Evolutionary conservation across 2,113 vertebrate genomes (phyloP).

Genomic region (Panthera tigris): DNA sequence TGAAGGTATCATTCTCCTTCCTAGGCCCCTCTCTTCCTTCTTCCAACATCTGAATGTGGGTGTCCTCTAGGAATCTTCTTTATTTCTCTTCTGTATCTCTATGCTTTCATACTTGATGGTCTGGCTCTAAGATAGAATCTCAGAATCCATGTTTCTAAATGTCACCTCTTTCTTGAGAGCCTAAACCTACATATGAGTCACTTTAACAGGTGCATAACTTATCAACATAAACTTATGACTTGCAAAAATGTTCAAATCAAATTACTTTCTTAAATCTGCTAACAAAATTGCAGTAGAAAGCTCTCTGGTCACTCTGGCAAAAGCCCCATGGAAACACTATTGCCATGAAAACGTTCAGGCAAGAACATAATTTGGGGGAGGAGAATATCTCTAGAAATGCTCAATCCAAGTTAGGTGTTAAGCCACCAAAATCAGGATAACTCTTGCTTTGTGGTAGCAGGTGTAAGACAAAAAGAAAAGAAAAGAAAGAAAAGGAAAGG

Average conservation of each 20-base stretch:
- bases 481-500: neutral
- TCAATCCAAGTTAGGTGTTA: too few relatives aligned
- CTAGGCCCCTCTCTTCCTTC: neutral
- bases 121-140: too few relatives aligned
- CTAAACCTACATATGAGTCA: too few relatives aligned
- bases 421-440: neutral
- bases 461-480: neutral
- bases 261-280: neutral
- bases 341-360: too few relatives aligned
- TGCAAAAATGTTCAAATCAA: neutral
- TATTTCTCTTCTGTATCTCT: neutral
- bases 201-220: too few relatives aligned
- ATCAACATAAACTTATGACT: neutral
- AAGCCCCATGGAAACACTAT: neutral
- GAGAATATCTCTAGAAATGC: too few relatives aligned
- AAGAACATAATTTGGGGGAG: neutral
- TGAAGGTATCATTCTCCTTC: neutral
- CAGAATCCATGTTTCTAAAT: neutral
- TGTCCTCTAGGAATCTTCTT: too few relatives aligned
- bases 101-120: neutral
- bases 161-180: neutral
- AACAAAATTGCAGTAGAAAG: neutral
- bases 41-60: too few relatives aligned
- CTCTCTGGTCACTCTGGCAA: neutral
- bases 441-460: neutral